Conservation (phyloP, 53 echinoderm and acorn worm genomes). For the Arbacia lixula region DNA sequence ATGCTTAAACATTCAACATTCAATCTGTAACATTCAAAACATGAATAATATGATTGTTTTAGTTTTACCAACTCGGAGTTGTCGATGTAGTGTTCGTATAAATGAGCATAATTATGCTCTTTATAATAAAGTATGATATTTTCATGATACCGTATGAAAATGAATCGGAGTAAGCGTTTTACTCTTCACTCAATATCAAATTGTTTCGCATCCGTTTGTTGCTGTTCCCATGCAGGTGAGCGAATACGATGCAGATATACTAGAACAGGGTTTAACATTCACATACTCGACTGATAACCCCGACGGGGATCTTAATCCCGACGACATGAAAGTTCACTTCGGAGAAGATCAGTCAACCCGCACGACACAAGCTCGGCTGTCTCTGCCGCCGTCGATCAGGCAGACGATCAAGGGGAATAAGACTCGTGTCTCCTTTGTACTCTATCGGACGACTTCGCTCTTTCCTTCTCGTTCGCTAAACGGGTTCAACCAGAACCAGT, state of each 20-base stretch:
- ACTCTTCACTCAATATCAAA: too few relatives aligned
- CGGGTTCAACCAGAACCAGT: slow-evolving; percentile 8
- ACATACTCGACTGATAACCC: slow-evolving; percentile 15
- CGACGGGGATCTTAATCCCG: background rate
- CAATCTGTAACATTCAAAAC: too few relatives aligned
- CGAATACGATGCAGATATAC: slow-evolving; percentile 14
- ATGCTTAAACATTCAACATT: too few relatives aligned
- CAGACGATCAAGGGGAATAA: background rate
- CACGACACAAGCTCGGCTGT: background rate
- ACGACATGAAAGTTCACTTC: background rate
- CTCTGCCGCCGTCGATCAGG: slow-evolving; percentile 22
- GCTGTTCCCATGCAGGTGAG: slow-evolving; percentile 11
- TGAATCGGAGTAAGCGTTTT: too few relatives aligned
- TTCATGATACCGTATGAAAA: too few relatives aligned
- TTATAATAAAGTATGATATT: too few relatives aligned
- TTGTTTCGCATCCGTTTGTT: too few relatives aligned
- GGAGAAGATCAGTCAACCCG: background rate
- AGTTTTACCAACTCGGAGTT: too few relatives aligned
- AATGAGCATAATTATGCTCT: background rate
- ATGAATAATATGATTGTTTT: too few relatives aligned
- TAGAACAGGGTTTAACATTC: slow-evolving; percentile 10
- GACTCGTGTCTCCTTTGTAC: slow-evolving; percentile 36
- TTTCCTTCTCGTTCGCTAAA: slow-evolving; percentile 14
- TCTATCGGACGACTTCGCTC: slow-evolving; percentile 23
- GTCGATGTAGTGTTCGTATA: too few relatives aligned